Evolutionary conservation across 2,113 vertebrate genomes (phyloP).

Genomic region (Gadus chalcogrammus): DNA sequence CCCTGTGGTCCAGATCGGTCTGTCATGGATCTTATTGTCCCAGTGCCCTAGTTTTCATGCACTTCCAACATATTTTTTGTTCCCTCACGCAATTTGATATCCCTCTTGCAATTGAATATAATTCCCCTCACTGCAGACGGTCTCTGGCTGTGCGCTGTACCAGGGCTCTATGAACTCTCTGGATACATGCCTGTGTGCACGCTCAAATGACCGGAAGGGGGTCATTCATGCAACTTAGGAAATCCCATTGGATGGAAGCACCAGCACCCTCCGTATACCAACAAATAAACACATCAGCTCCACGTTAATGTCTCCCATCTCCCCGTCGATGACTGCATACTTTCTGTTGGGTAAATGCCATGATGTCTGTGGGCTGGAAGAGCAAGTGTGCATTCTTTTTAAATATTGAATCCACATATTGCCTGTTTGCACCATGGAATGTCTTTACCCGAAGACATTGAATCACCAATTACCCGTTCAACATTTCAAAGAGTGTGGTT

Average conservation of each 20-base stretch:
- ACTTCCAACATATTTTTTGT: slow-evolving; percentile 55
- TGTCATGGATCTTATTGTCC: slow-evolving; percentile 54
- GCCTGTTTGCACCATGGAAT: too few relatives aligned
- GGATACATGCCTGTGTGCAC: slow-evolving; percentile 39
- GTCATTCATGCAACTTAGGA: slow-evolving; percentile 74
- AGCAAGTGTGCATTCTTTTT: not conserved
- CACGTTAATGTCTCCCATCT: slow-evolving; percentile 7
- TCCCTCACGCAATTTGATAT: slow-evolving; percentile 66
- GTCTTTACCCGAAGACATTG: slow-evolving; percentile 39
- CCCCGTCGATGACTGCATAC: not conserved
- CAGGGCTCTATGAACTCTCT: slow-evolving; percentile 28
- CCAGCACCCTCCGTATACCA: slow-evolving; percentile 16
- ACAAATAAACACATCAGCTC: slow-evolving; percentile 1
- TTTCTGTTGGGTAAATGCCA: slow-evolving; percentile 6
- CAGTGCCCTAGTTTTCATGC: slow-evolving; percentile 72
- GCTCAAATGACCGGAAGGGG: slow-evolving; percentile 30
- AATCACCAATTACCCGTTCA: slow-evolving; percentile 8
- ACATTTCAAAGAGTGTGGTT: slow-evolving; percentile 29
- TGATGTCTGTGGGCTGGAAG: not conserved
- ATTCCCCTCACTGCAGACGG: slow-evolving; percentile 53
- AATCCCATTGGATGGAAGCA: slow-evolving; percentile 55
- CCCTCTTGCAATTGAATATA: slow-evolving; percentile 75
- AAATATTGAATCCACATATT: too few relatives aligned
- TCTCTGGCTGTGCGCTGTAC: slow-evolving; percentile 14
- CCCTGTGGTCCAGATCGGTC: slow-evolving; percentile 1